phyloP scores from a whole-genome alignment of 1,140 invertebrate genomes.

The Drosophila suzukii region DNA sequence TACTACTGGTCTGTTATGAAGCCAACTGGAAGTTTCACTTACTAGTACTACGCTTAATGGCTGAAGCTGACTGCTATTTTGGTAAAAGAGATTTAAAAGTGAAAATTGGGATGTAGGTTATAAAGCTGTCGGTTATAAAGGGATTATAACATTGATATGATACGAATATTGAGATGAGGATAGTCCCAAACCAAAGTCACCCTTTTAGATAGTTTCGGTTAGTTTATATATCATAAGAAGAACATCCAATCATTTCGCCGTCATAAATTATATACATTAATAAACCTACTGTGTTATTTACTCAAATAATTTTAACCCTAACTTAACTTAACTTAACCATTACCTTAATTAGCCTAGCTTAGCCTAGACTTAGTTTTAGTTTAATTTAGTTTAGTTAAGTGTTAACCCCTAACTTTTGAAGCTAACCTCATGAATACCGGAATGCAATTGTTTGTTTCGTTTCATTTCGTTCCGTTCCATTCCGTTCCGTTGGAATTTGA shows the following conservation, averaged over 20 bases:
- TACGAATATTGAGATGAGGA: too few relatives aligned
- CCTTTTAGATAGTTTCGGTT: not conserved
- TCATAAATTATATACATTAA: not conserved
- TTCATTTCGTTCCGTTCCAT: constrained; percentile 60
- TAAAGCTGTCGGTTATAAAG: not conserved
- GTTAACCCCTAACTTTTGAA: constrained; percentile 26
- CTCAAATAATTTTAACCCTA: constrained; percentile 4
- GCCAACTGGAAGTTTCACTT: constrained; percentile 5
- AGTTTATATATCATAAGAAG: not conserved
- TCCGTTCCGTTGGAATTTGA: constrained; percentile 48
- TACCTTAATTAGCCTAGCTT: constrained; percentile 32
- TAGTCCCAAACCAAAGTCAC: not conserved
- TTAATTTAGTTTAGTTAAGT: constrained; percentile 36
- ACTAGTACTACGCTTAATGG: not conserved
- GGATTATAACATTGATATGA: too few relatives aligned
- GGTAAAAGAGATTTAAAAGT: not conserved
- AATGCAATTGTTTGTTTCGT: constrained; percentile 54
- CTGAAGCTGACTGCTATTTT: not conserved
- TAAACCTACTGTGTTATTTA: constrained; percentile 2
- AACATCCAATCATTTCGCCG: constrained; percentile 1
- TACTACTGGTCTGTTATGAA: not conserved
- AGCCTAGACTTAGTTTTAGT: constrained; percentile 30
- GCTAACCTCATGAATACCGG: constrained; percentile 42
- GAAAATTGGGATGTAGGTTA: not conserved
- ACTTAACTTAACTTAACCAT: constrained; percentile 10